Base-by-base conservation (phyloP, 2,888 invertebrate species). In the Noctua janthe region DNA sequence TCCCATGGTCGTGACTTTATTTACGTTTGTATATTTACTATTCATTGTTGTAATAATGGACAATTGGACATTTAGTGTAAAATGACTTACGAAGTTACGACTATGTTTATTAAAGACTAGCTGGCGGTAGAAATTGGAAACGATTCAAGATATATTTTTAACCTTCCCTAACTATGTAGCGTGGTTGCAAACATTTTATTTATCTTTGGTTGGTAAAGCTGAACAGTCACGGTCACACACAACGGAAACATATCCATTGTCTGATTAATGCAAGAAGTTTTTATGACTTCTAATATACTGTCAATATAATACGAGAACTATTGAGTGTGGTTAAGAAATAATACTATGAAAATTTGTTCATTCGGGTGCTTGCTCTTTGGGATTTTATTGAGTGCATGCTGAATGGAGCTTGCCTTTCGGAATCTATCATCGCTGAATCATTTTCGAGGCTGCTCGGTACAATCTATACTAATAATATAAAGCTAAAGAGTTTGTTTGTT, bases 81-180 rank as follows among this genome's bases (percentile, higher is more conserved):
- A 76, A 81, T 66, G 54, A 76, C 35, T 74, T 59, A 66, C 51
- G 56, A 62, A 76, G n/a, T 74, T 59, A 66, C 51, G 56, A 62
- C 59, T 11, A 51, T 66, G 56, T 85, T 70, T 66, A 84, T 69
- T 17, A 75, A 72, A 88, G 87, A 87, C 82, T 59, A 70, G 39
- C 23, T 80, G 85, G 85, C 79, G 17, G 13, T 69, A 62, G 71
- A 72, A 74, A 81, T 85, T 82, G 82, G 80, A 88, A 81, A 77
- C 56, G 73, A 74, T 87, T 87, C 87, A 89, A 82, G 72, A 77
- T 76, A 51, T 85, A 81, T 88, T 85, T 85, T 80, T 88, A 88
- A 66, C 87, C 59, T 74, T 70, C 20, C 23, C 3, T 56, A 67
- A 62, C 59, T 78, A 67, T 29, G 59, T 62, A 47, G 62, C 23